Percentiles rank a stretch among this genome's conserved stretches.
Conservation (phyloP, 2,888 invertebrate species). For the Cetonia aurata region DNA sequence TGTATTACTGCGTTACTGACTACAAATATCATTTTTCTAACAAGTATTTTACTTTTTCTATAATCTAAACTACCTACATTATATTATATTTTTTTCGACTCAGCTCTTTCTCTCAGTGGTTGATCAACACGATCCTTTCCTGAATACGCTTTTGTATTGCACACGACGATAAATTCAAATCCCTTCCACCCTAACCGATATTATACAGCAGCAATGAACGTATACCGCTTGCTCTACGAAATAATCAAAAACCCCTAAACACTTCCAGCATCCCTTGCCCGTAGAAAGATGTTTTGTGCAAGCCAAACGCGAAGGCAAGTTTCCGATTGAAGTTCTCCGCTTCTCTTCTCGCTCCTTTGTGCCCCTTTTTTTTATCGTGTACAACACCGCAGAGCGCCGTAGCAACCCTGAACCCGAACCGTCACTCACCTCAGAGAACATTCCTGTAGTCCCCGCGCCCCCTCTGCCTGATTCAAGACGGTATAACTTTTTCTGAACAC, state of each 20-base stretch:
- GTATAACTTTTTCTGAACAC: constrained; percentile 36
- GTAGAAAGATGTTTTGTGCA: constrained; percentile 50
- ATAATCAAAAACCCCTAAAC: background rate
- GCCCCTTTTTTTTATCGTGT: constrained; percentile 45
- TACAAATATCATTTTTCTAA: too few relatives aligned
- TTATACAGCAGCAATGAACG: too few relatives aligned
- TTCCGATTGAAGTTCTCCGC: constrained; percentile 50
- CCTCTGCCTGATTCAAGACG: constrained; percentile 46
- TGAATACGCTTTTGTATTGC: too few relatives aligned
- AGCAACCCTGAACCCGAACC: constrained; percentile 11
- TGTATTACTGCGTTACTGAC: too few relatives aligned
- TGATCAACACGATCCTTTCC: too few relatives aligned
- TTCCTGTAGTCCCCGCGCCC: constrained; percentile 36
- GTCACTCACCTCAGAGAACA: background rate
- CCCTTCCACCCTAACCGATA: too few relatives aligned
- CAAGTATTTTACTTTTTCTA: too few relatives aligned
- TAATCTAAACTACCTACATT: too few relatives aligned
- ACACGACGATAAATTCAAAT: too few relatives aligned
- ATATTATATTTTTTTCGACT: too few relatives aligned
- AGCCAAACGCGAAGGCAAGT: constrained; percentile 48
- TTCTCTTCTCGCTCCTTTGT: constrained; percentile 43
- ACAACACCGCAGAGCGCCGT: background rate
- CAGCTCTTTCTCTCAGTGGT: too few relatives aligned
- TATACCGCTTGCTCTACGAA: background rate
- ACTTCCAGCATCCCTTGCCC: constrained; percentile 42